Percentiles rank a stretch among this genome's conserved stretches.
Evolutionary conservation across 2,888 invertebrate genomes (phyloP).

Genomic region (Notodonta ziczac): DNA sequence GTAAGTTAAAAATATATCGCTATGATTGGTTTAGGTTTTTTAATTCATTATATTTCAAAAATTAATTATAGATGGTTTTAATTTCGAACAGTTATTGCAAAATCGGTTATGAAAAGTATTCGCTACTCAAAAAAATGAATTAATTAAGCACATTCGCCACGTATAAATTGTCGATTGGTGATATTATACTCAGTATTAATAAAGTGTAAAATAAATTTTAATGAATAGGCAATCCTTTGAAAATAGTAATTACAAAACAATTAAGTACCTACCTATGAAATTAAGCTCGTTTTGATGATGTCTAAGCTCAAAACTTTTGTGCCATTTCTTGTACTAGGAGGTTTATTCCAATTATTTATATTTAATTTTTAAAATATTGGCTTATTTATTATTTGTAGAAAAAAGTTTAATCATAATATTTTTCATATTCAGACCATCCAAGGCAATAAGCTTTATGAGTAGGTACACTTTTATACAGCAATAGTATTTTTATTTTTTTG

Average conservation of each 20-base stretch:
- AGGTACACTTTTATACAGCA: no score
- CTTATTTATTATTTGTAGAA: no score
- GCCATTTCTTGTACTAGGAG: conserved; percentile 22
- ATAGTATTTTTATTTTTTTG: not conserved
- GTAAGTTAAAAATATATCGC: no score
- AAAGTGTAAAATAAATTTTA: conserved; percentile 57
- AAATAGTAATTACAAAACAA: conserved; percentile 18
- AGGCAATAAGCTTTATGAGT: no score
- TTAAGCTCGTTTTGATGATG: conserved; percentile 26
- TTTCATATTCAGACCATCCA: no score
- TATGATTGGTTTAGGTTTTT: not conserved
- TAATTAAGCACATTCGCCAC: conserved; percentile 37
- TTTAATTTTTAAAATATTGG: no score
- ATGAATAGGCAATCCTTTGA: conserved; percentile 23
- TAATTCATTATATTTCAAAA: not conserved
- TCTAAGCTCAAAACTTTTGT: conserved; percentile 40
- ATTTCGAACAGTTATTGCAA: conserved; percentile 44
- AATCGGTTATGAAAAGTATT: conserved; percentile 44
- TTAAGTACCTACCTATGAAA: conserved; percentile 18
- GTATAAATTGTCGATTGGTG: conserved; percentile 44
- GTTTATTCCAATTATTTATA: not conserved
- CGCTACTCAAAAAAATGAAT: conserved; percentile 43
- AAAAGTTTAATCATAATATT: no score
- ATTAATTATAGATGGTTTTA: not conserved
- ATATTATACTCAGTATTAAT: conserved; percentile 67